A percentile compares a stretch with the other conserved stretches of the same genome.
phyloP scores from a whole-genome alignment of 2,113 vertebrate species.

The Channa argus region DNA sequence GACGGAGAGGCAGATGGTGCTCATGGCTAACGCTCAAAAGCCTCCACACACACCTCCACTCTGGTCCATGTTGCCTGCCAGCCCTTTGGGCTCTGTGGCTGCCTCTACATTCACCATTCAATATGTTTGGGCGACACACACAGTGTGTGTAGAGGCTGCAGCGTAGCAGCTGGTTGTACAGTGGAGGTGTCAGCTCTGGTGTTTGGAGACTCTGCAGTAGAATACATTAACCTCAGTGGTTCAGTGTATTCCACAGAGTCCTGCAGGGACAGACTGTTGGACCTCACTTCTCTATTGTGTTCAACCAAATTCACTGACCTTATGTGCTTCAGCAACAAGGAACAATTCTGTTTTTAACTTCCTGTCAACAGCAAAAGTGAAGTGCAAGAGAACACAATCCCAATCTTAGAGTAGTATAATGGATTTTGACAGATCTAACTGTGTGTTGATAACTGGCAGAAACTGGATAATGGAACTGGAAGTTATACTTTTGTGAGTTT shows the following conservation, averaged over 20 bases:
- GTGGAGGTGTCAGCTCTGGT: conserved; percentile 89
- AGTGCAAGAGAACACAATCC: too few relatives aligned
- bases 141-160: conserved; percentile 54
- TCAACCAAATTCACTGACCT: background rate
- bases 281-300: background rate
- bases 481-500: too few relatives aligned
- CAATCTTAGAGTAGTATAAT: too few relatives aligned
- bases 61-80: conserved; percentile 83
- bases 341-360: background rate
- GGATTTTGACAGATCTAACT: too few relatives aligned
- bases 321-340: background rate
- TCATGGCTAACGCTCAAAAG: conserved; percentile 84
- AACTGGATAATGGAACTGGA: too few relatives aligned
- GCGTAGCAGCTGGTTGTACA: conserved; percentile 88
- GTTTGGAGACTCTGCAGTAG: conserved; percentile 87
- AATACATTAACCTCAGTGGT: conserved; percentile 90
- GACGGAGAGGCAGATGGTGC: conserved; percentile 94
- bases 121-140: conserved; percentile 82
- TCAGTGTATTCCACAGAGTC: conserved; percentile 28
- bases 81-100: conserved; percentile 91
- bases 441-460: too few relatives aligned
- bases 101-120: conserved; percentile 90
- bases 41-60: conserved; percentile 21
- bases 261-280: background rate
- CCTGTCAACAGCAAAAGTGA: background rate